Conservation (phyloP, 2,888 invertebrate genomes). For the Alsophila aescularia region DNA sequence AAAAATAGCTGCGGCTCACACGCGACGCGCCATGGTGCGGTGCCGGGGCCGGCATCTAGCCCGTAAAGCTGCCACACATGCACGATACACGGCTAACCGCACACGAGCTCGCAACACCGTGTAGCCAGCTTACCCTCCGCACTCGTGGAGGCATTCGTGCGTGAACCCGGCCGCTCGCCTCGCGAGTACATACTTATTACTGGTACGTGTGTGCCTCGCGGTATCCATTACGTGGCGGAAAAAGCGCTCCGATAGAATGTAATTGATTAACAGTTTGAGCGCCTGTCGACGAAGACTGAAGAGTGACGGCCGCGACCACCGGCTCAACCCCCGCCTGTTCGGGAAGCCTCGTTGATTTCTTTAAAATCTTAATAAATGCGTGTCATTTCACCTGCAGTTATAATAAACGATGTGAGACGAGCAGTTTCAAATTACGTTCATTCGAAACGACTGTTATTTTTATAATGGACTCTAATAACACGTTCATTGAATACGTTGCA, state of each 20-base stretch:
- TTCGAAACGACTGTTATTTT: conserved; percentile 47
- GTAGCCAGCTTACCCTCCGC: conserved; percentile 55
- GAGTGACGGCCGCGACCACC: conserved; percentile 49
- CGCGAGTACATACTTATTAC: conserved; percentile 53
- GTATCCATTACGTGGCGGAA: conserved; percentile 79
- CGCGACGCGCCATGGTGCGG: conserved; percentile 56
- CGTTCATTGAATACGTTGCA: conserved; percentile 50
- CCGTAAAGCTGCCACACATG: conserved; percentile 57
- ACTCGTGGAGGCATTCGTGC: conserved; percentile 74
- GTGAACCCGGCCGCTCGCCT: conserved; percentile 57
- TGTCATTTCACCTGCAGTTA: conserved; percentile 49
- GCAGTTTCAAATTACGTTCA: conserved; percentile 40
- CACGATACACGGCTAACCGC: conserved; percentile 35
- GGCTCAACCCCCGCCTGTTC: conserved; percentile 15
- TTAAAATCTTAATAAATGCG: conserved; percentile 66
- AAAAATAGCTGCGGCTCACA: conserved; percentile 69
- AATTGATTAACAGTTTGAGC: conserved; percentile 80
- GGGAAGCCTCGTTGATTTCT: conserved; percentile 45
- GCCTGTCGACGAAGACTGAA: conserved; percentile 49
- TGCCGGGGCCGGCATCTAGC: conserved; percentile 39
- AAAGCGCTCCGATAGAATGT: conserved; percentile 74
- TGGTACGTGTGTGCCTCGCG: conserved; percentile 59
- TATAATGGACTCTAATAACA: conserved; percentile 55
- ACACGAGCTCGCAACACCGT: conserved; percentile 41
- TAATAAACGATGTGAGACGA: conserved; percentile 47